phyloP scores from a whole-genome alignment of 2,797 vertebrate genomes.

The Notolepis coatsorum region DNA sequence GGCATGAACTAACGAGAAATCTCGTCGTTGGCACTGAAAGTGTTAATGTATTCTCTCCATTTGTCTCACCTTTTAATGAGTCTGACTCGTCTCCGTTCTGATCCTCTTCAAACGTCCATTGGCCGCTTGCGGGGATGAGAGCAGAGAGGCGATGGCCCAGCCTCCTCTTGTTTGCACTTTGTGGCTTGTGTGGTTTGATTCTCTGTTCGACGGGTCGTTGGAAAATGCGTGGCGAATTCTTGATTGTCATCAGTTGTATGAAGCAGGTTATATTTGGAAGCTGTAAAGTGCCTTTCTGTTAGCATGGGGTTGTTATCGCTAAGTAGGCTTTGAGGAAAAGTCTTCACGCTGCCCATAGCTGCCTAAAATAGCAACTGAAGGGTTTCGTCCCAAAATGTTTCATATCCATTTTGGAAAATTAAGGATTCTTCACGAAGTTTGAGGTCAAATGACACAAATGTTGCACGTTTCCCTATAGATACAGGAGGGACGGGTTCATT shows the following conservation, averaged over 20 bases:
- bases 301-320: constrained; percentile 30
- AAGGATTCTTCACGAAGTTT: no score
- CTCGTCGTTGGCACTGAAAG: constrained; percentile 33
- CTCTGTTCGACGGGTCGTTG: constrained; percentile 65
- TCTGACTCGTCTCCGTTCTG: constrained; percentile 48
- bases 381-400: no score
- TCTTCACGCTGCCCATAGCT: neutral
- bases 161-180: constrained; percentile 65
- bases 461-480: no score
- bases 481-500: no score
- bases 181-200: constrained; percentile 34
- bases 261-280: constrained; percentile 51
- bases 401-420: no score
- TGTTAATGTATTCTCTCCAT: constrained; percentile 28
- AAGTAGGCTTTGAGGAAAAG: constrained; percentile 38
- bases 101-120: constrained; percentile 67
- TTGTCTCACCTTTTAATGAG: constrained; percentile 58
- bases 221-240: constrained; percentile 57
- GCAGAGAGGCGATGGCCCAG: constrained; percentile 45
- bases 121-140: constrained; percentile 54
- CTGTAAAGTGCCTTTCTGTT: constrained; percentile 55
- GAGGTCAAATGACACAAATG: no score
- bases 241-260: constrained; percentile 33
- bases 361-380: neutral
- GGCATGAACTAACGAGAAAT: no score